Evolutionary conservation across 1,140 invertebrate species (phyloP), one percentile per base, ranked within the genome.

Genomic region (Nixonia krombeini): DNA sequence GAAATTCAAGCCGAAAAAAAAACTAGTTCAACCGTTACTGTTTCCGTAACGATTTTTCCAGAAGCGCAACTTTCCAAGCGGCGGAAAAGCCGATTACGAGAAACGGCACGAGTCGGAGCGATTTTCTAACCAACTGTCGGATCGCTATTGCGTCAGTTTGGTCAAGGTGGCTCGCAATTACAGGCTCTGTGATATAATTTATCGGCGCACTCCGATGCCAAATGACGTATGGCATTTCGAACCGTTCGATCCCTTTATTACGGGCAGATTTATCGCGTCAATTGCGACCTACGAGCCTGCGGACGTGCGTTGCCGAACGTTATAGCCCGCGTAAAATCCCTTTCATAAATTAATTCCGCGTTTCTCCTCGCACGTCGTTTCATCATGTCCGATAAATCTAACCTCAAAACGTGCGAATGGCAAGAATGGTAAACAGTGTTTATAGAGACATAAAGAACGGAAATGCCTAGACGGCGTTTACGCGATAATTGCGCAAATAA

Each of bases 201-300:
- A 62, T 57, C 16, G 35, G 16, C 41, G 12, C 10, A 18, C 10
- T 35, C 28, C 9, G 15, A 3, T 44, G 15, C 8, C 12, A 18
- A 46, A 26, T 51, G 40, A 56, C 49, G 21, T 31, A 51, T 18
- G 33, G 26, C 50, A 38, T 61, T 51, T 21, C 41, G 21, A 12
- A 12, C 35, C 50, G 53, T 56, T 59, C 58, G 55, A 61, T 59
- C 10, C 15, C 21, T 50, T 45, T 40, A 52, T 65, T 58, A 13
- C 1, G n/a, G 4, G 21, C 4, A 13, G 35, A 67, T 67, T 67
- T 67, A 67, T 67, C 8, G 50, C 45, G 28, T 55, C 59, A 26
- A 58, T 59, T 46, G 52, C 42, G 41, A 8, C 16, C 12, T 17
- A 23, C 25, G 45, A 56, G 29, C 56, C 49, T 55, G 45, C 25